These are phyloP conservation scores for Bubo blakistoni DNA, from an alignment of 2,113 vertebrate genomes.

Conservation along the genomic window DNA sequence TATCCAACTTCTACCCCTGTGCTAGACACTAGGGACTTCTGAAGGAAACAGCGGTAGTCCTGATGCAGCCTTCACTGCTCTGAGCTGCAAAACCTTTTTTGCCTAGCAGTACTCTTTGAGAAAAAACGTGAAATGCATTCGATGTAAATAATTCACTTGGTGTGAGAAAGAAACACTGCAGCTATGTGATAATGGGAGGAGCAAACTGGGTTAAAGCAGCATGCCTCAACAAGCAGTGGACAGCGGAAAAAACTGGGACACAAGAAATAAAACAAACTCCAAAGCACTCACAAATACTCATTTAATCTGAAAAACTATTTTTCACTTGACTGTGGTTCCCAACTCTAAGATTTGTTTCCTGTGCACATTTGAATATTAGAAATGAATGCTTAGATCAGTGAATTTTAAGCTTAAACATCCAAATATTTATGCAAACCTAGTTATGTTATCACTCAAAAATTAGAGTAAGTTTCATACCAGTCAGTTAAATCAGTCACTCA, in stretches of 20 bases:
- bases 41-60: not conserved
- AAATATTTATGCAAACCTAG: not conserved
- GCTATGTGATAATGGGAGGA: not conserved
- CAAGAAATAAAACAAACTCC: not conserved
- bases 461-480: not conserved
- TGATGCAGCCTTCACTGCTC: not conserved
- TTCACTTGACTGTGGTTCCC: not conserved
- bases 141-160: not conserved
- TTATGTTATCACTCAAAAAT: not conserved
- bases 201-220: not conserved
- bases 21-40: not conserved
- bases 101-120: not conserved
- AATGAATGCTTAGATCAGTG: not conserved
- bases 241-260: rapidly evolving
- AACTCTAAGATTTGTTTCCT: not conserved
- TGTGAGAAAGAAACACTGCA: not conserved
- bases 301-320: not conserved
- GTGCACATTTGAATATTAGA: not conserved
- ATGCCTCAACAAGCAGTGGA: not conserved
- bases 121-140: rapidly evolving
- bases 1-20: not conserved
- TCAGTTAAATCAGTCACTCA: not conserved
- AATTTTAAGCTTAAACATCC: not conserved
- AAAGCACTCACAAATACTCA: not conserved
- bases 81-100: not conserved